Percentiles rank a stretch among this genome's conserved stretches.
phyloP scores from a whole-genome alignment of 1,140 invertebrate species.

The Drosophila punjabiensis region DNA sequence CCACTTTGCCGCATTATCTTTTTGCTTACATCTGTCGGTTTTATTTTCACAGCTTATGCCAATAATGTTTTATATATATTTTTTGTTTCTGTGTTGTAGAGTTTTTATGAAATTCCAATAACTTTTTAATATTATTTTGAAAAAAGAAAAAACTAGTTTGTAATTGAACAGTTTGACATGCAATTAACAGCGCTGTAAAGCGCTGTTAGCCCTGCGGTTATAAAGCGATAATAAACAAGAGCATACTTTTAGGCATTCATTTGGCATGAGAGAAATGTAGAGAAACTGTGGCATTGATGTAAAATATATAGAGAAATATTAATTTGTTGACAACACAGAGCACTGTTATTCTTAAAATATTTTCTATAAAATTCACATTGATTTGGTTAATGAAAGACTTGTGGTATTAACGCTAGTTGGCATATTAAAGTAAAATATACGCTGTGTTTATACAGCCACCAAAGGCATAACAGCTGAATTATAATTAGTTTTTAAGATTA shows the following conservation, averaged over 20 bases:
- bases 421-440: not conserved
- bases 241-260: constrained; percentile 15
- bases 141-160: not conserved
- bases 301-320: not conserved
- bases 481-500: not conserved
- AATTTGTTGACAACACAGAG: not conserved
- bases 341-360: not conserved
- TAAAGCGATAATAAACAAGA: not conserved
- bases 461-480: not conserved
- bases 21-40: constrained; percentile 13
- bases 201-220: not conserved
- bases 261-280: not conserved
- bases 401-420: not conserved
- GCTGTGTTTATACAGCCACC: not conserved
- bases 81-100: not conserved
- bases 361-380: not conserved
- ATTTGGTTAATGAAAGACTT: not conserved
- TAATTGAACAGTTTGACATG: not conserved
- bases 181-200: constrained; percentile 5
- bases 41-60: not conserved
- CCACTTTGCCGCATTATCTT: too few relatives aligned
- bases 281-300: not conserved
- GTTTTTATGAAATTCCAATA: constrained; percentile 12
- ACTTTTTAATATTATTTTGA: constrained; percentile 19
- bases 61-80: not conserved